Evolutionary conservation across 2,113 vertebrate species (phyloP), one percentile per base, ranked within the genome.

Genomic region (Albula glossodonta): DNA sequence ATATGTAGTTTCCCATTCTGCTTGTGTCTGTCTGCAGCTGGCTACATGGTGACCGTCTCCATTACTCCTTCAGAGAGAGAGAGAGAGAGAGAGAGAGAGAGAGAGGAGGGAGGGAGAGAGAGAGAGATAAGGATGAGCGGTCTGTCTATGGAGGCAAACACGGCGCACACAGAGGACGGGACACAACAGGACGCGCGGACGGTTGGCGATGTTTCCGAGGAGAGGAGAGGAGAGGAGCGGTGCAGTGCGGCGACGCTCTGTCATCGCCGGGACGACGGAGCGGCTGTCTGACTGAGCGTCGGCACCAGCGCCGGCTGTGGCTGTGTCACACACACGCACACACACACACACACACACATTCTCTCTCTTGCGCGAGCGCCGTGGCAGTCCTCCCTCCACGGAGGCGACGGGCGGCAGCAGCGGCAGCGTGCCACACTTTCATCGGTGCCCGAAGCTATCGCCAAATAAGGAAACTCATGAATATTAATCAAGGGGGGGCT

Each of bases 21-120:
- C 88, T 94, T 92, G 91, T 88, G 89, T 93, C 94, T 74, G 87
- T 89, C 93, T 94, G 94, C 91, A 87, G 91, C 92, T 94, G 94
- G 95, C 97, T 98, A 99, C 98, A 97, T 98, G 97, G 94, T 98
- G 97, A 95, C 96, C 95, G 94, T 95, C 96, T 96, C 95, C 95
- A 91, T 94, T 91, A 93, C 94, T 96, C 95, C 96, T 97, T 94
- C 90, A 93, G 90, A 90, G 86, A 88, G 82, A 87, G 85, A 91
- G 85, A 89, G 88, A 87, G 78, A 84, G 48, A 22, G 74, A 83
- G 78, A 74, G 78, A 31, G 87, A 52, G 85, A 74, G 82, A 78
- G 85, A 82, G 66, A 82, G n/a, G 83, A 82, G 77, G 25, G 79
- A 86, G 89, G 83, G 81, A 79, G 52, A 12, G 87, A 80, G 81